Base-by-base conservation (phyloP, 1,140 invertebrate species). In the Melipona quadrifasciata region DNA sequence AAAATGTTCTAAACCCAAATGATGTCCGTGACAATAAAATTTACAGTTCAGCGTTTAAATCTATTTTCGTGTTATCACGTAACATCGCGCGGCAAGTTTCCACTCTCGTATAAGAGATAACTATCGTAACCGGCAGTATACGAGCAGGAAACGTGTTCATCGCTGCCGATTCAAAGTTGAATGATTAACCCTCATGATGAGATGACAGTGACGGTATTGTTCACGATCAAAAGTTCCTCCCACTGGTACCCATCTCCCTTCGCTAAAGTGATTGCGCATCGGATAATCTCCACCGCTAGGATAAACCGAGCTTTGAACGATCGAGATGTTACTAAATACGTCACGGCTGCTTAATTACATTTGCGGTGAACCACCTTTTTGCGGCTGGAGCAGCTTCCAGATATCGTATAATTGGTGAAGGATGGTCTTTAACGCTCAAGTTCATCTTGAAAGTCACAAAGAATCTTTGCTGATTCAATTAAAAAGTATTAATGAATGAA, bases 201-300 rank as follows among this genome's bases (percentile, higher is more conserved):
- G 86, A 89, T 93, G 94, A 94, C 94, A 94, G 93, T 89, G 53
- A 81, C 71, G 61, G 74, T 84, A 89, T 91, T 87, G 87, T 89
- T 72, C 76, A 61, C 64, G 82, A 87, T 87, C 64, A 80, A 84
- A 87, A 70, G 65, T 87, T 74, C 70, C 57, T 70, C 67, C 84
- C 75, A 61, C 71, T 11, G 87, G 67, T 79, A 14, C 53, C 55
- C 81, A 61, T 83, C 84, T 77, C 78, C 80, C 74, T 83, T 31
- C 19, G 67, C 55, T 14, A 78, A 92, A 93, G 91, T 90, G 92
- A 94, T 94, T 94, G 91, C 90, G 76, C 70, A 86, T 72, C 84
- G 90, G 93, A 94, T 94, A 90, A 94, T 93, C 92, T 82, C 61
- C 90, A n/a, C 75, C 34, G 58, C 89, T 86, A 86, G 87, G 91